Conservation (phyloP, 2,888 invertebrate species). For the Microplitis deprimator region DNA sequence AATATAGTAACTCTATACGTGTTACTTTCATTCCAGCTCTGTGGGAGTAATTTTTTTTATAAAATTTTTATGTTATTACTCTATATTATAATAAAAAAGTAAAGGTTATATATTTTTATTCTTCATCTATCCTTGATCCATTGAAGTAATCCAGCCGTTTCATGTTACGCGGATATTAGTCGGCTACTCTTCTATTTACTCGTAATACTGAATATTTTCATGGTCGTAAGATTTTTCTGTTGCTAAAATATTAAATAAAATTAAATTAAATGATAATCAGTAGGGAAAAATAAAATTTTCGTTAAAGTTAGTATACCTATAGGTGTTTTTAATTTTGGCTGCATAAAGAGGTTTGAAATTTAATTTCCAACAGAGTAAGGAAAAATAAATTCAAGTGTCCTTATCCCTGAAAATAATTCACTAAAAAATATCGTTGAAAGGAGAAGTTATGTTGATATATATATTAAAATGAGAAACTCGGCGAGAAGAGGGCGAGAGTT, state of each 20-base stretch:
- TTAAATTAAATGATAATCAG: too few species aligned
- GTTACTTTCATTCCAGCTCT: neutral
- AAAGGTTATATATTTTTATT: neutral
- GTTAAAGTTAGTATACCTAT: too few species aligned
- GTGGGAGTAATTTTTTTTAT: neutral
- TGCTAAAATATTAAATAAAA: too few species aligned
- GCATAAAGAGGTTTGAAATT: neutral
- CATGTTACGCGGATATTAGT: constrained; percentile 13
- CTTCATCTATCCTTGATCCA: constrained; percentile 3
- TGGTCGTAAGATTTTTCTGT: neutral
- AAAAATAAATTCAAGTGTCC: neutral
- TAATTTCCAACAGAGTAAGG: neutral
- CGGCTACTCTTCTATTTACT: neutral
- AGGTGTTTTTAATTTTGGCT: neutral
- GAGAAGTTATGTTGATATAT: neutral
- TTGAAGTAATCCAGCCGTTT: constrained; percentile 19
- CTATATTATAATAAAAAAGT: neutral
- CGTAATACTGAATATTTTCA: neutral
- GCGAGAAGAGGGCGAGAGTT: constrained; percentile 14
- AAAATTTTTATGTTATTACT: neutral
- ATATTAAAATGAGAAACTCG: neutral
- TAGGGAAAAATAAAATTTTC: too few species aligned
- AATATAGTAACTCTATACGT: neutral
- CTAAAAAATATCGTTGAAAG: neutral
- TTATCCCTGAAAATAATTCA: neutral